Evolutionary conservation across 2,888 invertebrate genomes (phyloP).

Genomic region (Drosophila nigricruria): DNA sequence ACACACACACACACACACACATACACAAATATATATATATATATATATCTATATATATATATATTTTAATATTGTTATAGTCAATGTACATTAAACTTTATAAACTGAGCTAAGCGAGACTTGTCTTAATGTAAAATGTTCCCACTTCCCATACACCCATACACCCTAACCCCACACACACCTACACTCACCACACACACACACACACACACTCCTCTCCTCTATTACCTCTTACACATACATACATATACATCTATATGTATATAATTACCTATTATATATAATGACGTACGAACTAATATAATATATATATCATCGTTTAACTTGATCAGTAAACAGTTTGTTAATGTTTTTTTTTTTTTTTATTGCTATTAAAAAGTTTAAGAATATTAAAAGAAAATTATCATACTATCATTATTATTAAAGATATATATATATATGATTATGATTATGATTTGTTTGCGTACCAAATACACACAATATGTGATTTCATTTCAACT

Average conservation of each 20-base stretch:
- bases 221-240: slow-evolving; percentile 13
- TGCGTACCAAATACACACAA: slow-evolving; percentile 78
- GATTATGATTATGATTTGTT: slow-evolving; percentile 64
- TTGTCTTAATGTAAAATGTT: slow-evolving; percentile 15
- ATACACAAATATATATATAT: slow-evolving; percentile 23
- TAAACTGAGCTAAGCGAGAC: slow-evolving; percentile 38
- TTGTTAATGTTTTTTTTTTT: slow-evolving; percentile 58
- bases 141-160: not conserved
- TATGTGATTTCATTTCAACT: slow-evolving; percentile 68
- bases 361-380: slow-evolving; percentile 30
- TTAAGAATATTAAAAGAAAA: slow-evolving; percentile 20
- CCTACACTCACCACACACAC: not conserved
- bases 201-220: not conserved
- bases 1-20: slow-evolving; percentile 4
- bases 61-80: slow-evolving; percentile 48
- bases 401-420: slow-evolving; percentile 47
- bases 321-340: slow-evolving; percentile 43
- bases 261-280: slow-evolving; percentile 22
- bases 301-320: slow-evolving; percentile 26
- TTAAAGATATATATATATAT: slow-evolving; percentile 24
- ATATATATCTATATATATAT: not conserved
- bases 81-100: slow-evolving; percentile 24
- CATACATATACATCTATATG: slow-evolving; percentile 6
- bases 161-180: not conserved
- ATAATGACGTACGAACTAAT: slow-evolving; percentile 49